Evolutionary conservation across 2,888 invertebrate species (phyloP).

Genomic region (Limnephilus rhombicus): DNA sequence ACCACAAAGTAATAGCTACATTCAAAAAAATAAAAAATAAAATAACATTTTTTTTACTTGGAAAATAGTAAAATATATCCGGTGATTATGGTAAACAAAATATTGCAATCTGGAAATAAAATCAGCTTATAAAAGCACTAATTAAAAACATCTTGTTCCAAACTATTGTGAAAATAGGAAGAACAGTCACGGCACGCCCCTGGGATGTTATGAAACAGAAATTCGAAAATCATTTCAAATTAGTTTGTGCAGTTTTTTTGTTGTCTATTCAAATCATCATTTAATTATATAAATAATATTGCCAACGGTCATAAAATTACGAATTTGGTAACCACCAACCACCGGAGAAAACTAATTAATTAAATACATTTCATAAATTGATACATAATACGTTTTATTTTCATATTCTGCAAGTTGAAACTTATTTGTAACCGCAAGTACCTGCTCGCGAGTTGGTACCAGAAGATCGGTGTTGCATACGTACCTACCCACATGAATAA

Average conservation of each 20-base stretch:
- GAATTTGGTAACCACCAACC: not conserved
- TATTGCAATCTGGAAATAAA: not conserved
- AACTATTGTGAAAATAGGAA: not conserved
- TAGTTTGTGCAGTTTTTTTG: not conserved
- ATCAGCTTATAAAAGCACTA: not conserved
- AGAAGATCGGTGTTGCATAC: not conserved
- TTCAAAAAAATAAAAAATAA: no score
- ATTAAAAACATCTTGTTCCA: not conserved
- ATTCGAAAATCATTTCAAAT: not conserved
- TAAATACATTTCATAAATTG: conserved; percentile 1
- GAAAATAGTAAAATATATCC: not conserved
- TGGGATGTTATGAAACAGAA: not conserved
- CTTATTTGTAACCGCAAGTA: not conserved
- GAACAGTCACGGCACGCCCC: not conserved
- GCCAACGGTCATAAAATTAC: not conserved
- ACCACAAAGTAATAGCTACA: no score
- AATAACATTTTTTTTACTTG: not conserved
- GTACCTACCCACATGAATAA: not conserved
- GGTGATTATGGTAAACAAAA: not conserved
- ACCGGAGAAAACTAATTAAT: not conserved
- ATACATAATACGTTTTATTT: not conserved
- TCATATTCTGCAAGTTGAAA: not conserved
- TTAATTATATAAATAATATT: not conserved
- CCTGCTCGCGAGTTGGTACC: not conserved
- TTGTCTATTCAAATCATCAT: not conserved